Conservation (phyloP, 2,113 vertebrate genomes). For the Blennius ocellaris region DNA sequence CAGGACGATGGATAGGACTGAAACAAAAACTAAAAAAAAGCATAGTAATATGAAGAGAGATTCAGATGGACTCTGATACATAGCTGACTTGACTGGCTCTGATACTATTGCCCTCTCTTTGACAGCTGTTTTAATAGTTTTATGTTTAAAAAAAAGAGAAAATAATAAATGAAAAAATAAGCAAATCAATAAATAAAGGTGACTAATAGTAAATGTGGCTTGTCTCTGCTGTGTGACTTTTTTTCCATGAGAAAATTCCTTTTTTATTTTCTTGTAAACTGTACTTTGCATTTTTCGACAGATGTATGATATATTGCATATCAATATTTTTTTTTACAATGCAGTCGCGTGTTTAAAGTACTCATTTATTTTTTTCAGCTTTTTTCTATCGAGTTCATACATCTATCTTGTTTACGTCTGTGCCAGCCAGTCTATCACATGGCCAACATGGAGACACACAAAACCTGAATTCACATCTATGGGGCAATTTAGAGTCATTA, state of each 20-base stretch:
- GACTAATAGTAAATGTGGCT: constrained; percentile 72
- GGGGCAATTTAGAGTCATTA: too few relatives aligned
- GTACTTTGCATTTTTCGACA: too few relatives aligned
- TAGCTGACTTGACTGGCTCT: constrained; percentile 63
- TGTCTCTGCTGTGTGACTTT: constrained; percentile 54
- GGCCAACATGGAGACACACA: too few relatives aligned
- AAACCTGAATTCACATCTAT: too few relatives aligned
- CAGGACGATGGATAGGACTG: constrained; percentile 57
- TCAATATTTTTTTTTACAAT: too few relatives aligned
- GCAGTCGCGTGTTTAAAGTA: too few relatives aligned
- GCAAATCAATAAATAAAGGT: constrained; percentile 77
- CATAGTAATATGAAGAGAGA: constrained; percentile 30
- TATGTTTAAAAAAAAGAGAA: constrained; percentile 77
- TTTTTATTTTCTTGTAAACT: too few relatives aligned
- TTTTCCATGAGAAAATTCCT: not conserved
- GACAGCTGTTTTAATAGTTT: constrained; percentile 78
- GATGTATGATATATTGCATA: too few relatives aligned
- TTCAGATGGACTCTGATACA: constrained; percentile 45
- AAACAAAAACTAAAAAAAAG: constrained; percentile 28
- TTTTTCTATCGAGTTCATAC: too few relatives aligned
- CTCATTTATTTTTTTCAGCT: too few relatives aligned
- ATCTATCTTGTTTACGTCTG: too few relatives aligned
- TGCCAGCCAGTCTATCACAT: too few relatives aligned
- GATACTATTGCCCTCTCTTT: constrained; percentile 75
- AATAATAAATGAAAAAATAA: constrained; percentile 62